Percentiles rank a stretch among this genome's conserved stretches.
Evolutionary conservation across 2,888 invertebrate genomes (phyloP).

Genomic region (Cybosia mesomella): DNA sequence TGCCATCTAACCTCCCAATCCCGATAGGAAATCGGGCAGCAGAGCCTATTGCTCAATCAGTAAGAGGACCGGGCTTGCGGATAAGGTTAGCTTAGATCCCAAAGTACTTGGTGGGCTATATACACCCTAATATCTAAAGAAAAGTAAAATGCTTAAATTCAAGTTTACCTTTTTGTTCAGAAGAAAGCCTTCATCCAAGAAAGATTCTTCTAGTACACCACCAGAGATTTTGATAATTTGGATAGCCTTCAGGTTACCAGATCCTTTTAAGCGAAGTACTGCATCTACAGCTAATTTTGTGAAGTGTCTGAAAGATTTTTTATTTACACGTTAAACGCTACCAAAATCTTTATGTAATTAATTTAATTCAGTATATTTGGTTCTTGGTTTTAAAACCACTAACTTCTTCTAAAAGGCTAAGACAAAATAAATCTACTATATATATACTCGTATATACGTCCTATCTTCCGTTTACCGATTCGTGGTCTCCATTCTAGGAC

Average conservation of each 20-base stretch:
- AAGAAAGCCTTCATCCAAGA: conserved; percentile 97
- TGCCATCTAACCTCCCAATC: background rate
- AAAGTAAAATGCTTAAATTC: background rate
- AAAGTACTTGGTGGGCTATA: too few species aligned
- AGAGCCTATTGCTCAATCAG: background rate
- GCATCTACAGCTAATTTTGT: conserved; percentile 98
- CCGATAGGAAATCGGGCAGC: background rate
- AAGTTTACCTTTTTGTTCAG: conserved; percentile 94
- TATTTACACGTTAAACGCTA: background rate
- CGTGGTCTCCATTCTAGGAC: too few species aligned
- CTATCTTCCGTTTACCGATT: too few species aligned
- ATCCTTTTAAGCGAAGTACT: conserved; percentile 97
- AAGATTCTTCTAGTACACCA: conserved; percentile 97
- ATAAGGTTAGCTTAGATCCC: background rate
- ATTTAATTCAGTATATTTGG: too few species aligned
- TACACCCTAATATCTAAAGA: background rate
- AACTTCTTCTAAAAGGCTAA: too few species aligned
- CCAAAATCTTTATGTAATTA: background rate
- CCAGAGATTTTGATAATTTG: conserved; percentile 99
- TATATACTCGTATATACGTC: too few species aligned
- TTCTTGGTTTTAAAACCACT: background rate
- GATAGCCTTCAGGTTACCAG: conserved; percentile 97
- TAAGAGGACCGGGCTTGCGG: background rate
- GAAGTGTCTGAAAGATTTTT: conserved; percentile 89
- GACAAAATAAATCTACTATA: too few species aligned